phyloP scores from a whole-genome alignment of 2,888 invertebrate genomes.

The Perithous albicinctus region DNA sequence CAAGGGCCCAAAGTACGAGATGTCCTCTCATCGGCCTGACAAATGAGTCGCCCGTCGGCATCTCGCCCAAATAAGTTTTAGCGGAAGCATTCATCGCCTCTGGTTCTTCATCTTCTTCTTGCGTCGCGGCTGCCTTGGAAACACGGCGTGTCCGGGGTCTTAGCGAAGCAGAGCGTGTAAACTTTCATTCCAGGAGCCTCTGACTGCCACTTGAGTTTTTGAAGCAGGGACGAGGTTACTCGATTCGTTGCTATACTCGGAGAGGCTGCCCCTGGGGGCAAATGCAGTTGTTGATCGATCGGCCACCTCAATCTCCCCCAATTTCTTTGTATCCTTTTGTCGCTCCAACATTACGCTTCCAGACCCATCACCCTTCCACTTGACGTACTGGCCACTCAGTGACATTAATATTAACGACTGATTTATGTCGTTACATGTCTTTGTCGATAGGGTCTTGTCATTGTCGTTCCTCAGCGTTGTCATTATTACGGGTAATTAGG shows the following conservation, averaged over 20 bases:
- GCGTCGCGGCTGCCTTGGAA: conserved; percentile 27
- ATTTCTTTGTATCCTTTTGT: conserved; percentile 48
- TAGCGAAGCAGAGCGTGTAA: conserved; percentile 21
- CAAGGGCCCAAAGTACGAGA: background rate
- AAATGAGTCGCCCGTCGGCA: conserved; percentile 63
- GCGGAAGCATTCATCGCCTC: conserved; percentile 59
- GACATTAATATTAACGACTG: conserved; percentile 44
- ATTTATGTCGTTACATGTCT: conserved; percentile 19
- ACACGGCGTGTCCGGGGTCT: conserved; percentile 15
- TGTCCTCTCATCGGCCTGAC: conserved; percentile 51
- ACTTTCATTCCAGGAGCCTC: conserved; percentile 49
- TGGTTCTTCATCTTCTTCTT: conserved; percentile 41
- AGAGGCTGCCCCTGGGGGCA: conserved; percentile 45
- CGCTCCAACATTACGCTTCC: conserved; percentile 1
- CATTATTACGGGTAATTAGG: no score
- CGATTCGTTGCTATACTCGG: conserved; percentile 31
- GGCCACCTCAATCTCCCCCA: conserved; percentile 20
- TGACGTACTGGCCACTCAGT: conserved; percentile 5
- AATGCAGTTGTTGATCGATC: conserved; percentile 55
- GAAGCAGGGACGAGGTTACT: conserved; percentile 28
- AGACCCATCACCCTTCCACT: background rate
- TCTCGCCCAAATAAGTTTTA: conserved; percentile 67
- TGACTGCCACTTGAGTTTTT: conserved; percentile 1
- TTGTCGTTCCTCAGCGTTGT: no score
- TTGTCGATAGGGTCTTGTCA: no score